Base-by-base conservation (phyloP, 2,113 vertebrate genomes). In the Gulo gulo region DNA sequence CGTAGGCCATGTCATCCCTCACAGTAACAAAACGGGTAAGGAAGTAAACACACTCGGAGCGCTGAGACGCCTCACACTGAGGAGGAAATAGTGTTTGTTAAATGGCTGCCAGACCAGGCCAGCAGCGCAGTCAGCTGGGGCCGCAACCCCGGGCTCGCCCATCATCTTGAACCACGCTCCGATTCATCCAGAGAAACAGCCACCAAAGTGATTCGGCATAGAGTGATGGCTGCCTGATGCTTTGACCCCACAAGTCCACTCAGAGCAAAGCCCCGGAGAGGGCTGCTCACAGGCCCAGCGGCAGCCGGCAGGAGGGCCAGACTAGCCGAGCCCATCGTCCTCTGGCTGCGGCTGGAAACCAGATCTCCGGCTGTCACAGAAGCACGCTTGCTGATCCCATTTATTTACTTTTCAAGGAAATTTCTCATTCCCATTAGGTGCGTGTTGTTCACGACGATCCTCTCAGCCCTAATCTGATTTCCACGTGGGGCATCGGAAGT, bases 401-500 rank as follows among this genome's bases (percentile, higher is more conserved):
- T 42, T 42, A 55, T 29, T 63, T 90, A 42, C 14, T 18, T 86
- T n/a, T 16, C 57, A 36, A 57, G 79, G 21, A 31, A 85, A 79
- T 21, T 29, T 74, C 63, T 81, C 31, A 81, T 18, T 82, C 57
- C 39, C 31, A 12, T 34, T 45, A n/a, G 42, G 26, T 15, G 31
- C 24, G 23, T 59, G 13, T n/a, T 21, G 47, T 45, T 90, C 39
- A 67, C 1, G 10, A 57, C 2, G 79, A n/a, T 39, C 34, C 26
- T 24, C 5, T 57, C 31, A 20, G 10, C 8, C 9, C 14, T 42
- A 29, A 45, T 52, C 15, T 8, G 34, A 45, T 13, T 29, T 50
- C 65, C 0, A 0, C 0, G 1, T 1, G 7, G 29, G 74, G 7
- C 47, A n/a, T 26, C 39, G 12, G 61, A 36, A 36, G 34, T 31